Evolutionary conservation across 2,888 invertebrate species (phyloP), one percentile per base, ranked within the genome.

Genomic region (Aporophyla lueneburgensis): DNA sequence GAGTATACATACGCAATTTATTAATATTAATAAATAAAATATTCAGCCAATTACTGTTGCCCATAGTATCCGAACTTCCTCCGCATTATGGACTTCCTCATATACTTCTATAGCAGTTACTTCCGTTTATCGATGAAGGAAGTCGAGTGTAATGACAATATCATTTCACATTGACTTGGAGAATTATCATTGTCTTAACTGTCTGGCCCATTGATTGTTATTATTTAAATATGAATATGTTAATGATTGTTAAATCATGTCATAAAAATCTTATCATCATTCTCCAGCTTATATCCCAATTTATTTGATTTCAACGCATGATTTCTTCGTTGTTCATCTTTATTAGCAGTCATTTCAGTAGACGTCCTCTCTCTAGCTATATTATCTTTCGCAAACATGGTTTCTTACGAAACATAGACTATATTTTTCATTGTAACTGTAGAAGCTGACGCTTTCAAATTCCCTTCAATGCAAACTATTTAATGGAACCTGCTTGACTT

Each of bases 81-180:
- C 67, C 51, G 65, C 5, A 58, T 78, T 88, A 88, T 87, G 87
- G 87, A 88, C 87, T 87, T 88, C 87, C 87, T 83, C 71, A 71
- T 74, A 33, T 70, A 80, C 79, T 54, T 80, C 78, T 81, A 85
- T 76, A 86, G 83, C 76, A 75, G 43, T 80, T 69, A 85, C 80
- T 87, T 87, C 87, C 87, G 85, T 63, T 68, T 70, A 66, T 53
- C 61, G 53, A 79, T 83, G 59, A 43, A 84, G 87, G 87, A 81
- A 84, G 84, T 86, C 10, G 63, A 63, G 49, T 62, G 74, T 81
- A 85, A 72, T 84, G 84, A 85, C 81, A 87, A 66, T 81, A 77
- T 80, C 40, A 75, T 75, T 74, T 84, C 71, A 77, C 66, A 65
- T 75, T 71, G 72, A 74, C 79, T 71, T 72, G 27, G 40, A 71